Base-by-base conservation (phyloP, 2,113 vertebrate species). In the Brachyhypopomus gauderio region DNA sequence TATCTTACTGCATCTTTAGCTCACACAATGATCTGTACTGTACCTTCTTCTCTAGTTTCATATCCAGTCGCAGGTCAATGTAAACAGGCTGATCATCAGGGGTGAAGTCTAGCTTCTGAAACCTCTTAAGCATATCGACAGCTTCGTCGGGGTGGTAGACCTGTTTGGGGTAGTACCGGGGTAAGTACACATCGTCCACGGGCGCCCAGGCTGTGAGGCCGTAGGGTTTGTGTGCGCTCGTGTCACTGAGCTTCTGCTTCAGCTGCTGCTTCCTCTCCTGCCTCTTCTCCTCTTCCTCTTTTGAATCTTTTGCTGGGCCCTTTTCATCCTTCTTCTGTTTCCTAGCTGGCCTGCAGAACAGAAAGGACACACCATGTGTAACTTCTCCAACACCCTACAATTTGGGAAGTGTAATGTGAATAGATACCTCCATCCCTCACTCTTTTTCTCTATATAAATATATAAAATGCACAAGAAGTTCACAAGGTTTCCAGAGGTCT, bases 1-100 rank as follows among this genome's bases (percentile, higher is more conserved):
- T 41, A 8, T 41, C 41, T 41, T 41, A 41, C 38, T 4, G 38
- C 38, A 38, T 3, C 38, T 4, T 38, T 7, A 38, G 38, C 38
- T 41, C 9, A 38, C 7, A 38, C 41, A 41, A 41, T 2, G 9
- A 41, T 9, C 30, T 41, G 41, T 41, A 41, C 41, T 41, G 14
- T 92, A 98, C 97, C 96, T 98, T 98, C 84, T 97, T 98, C 82
- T 95, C 93, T 48, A 95, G 89, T 0, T 92, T 87, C 95, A 98
- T 96, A 82, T 98, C 93, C 27, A 99, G 90, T 80, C 75, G 93
- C 2, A 98, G 90, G 0, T 95, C 92, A 20, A 95, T 84, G 62
- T 92, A 96, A 16, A 99, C 86, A 0, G 86, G 86, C 84, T 98
- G 97, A 6, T 85, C 82, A 41, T 85, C 90, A 48, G 90, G 0